Percentiles rank a stretch among this genome's conserved stretches.
These are phyloP conservation scores for Daktulosphaira vitifoliae DNA, from an alignment of 1,140 invertebrate genomes.

Conservation along the genomic window DNA sequence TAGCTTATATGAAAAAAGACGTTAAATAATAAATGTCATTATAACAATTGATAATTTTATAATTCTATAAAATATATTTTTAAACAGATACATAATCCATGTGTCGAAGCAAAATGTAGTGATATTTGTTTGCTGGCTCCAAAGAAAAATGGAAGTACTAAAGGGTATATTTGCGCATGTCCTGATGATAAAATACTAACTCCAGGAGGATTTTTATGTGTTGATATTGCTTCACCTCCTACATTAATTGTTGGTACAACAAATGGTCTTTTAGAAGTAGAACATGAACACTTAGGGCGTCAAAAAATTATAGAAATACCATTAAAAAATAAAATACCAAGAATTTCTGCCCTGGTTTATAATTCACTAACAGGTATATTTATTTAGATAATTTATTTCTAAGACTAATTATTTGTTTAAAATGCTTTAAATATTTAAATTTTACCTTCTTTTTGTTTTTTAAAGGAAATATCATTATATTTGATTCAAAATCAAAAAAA, in stretches of 20 bases:
- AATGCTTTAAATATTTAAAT: background rate
- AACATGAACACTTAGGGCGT: conserved; percentile 44
- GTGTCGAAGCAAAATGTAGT: conserved; percentile 56
- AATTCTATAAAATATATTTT: too few species aligned
- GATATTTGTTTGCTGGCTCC: conserved; percentile 71
- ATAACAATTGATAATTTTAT: too few species aligned
- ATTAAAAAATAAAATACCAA: conserved; percentile 29
- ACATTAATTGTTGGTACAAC: conserved; percentile 40
- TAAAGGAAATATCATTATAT: conserved; percentile 38
- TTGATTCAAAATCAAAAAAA: conserved; percentile 37
- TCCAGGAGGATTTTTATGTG: conserved; percentile 48
- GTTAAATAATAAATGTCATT: too few species aligned
- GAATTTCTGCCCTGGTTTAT: conserved; percentile 40
- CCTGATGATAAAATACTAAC: conserved; percentile 57
- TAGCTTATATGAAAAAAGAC: too few species aligned
- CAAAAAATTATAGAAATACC: conserved; percentile 39
- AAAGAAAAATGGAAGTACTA: conserved; percentile 37
- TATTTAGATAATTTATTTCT: conserved; percentile 7
- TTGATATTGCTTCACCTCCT: background rate
- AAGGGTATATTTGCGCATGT: conserved; percentile 61
- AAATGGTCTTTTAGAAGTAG: conserved; percentile 41
- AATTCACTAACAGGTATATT: conserved; percentile 42
- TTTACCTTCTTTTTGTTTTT: conserved; percentile 3
- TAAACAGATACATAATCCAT: conserved; percentile 55
- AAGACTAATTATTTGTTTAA: too few species aligned